Evolutionary conservation across 1,140 invertebrate genomes (phyloP), one percentile per base, ranked within the genome.

Genomic region (Drosophila saltans): DNA sequence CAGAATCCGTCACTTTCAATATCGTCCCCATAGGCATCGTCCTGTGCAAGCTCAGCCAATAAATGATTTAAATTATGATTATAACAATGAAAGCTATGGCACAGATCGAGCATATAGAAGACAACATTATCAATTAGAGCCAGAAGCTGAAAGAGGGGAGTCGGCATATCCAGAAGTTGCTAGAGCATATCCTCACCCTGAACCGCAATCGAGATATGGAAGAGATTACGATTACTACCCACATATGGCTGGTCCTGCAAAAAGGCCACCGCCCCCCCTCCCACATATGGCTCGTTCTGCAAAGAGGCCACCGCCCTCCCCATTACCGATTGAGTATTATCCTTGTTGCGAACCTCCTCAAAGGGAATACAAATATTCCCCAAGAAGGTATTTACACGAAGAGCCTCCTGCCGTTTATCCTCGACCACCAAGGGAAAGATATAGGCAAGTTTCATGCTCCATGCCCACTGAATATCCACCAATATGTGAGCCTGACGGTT

Each of bases 401-500:
- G 45, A 16, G 36, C 57, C 11, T 2, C 21, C 8, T 21, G 16
- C 21, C 0, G 7, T 10, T 5, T n/a, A 11, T 5, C 28, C 40
- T 16, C 30, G 24, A 16, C 33, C 9, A 5, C 33, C 21, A n/a
- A 2, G n/a, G 2, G 28, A 30, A 3, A 28, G 3, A 36, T 10
- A 7, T 6, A 36, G 66, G n/a, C 65, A 75, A 39, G 0, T 36
- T 1, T 69, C 59, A 8, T 66, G 72, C 7, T 69, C 66, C 0
- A 2, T 64, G 2, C 28, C 73, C 5, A 24, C 41, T 11, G 55
- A 40, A 3, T 56, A 60, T 76, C 28, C 28, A 43, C 3, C n/a
- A 5, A 21, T 43, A n/a, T 56, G 24, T 62, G 5, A 16, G 6
- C 57, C 56, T 7, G 11, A 16, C 3, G n/a, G 11, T n/a, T 55